These are phyloP conservation scores for Vollenhovia emeryi DNA, from an alignment of 1,140 invertebrate genomes.

Conservation along the genomic window DNA sequence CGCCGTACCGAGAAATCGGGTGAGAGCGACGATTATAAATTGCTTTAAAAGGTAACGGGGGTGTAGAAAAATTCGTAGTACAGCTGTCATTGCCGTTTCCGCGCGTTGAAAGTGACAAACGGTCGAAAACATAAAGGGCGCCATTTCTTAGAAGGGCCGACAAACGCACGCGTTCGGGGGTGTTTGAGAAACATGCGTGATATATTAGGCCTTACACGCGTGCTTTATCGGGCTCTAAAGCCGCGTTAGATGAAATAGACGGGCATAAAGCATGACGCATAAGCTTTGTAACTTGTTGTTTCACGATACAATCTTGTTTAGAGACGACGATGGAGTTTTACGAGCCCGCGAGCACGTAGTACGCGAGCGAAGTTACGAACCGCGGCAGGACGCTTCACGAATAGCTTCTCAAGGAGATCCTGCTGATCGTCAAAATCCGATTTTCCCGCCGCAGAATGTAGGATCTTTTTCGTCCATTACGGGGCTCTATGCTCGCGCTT, in stretches of 20 bases:
- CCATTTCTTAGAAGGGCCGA: constrained; percentile 30
- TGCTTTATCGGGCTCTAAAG: constrained; percentile 37
- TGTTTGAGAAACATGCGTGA: constrained; percentile 41
- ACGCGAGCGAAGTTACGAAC: not conserved
- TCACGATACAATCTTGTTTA: constrained; percentile 18
- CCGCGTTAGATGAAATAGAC: constrained; percentile 30
- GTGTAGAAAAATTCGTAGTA: not conserved
- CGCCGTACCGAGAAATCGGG: not conserved
- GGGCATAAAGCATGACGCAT: constrained; percentile 20
- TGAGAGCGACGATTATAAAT: constrained; percentile 4
- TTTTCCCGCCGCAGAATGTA: not conserved
- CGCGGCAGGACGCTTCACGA: constrained; percentile 6
- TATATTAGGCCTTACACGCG: constrained; percentile 46
- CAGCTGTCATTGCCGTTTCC: constrained; percentile 29
- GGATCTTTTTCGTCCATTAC: constrained; percentile 3
- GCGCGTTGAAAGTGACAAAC: constrained; percentile 27
- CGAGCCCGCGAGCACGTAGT: not conserved
- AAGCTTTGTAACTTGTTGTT: constrained; percentile 25
- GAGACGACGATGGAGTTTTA: constrained; percentile 4
- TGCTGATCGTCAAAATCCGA: not conserved
- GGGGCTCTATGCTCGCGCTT: too few relatives aligned
- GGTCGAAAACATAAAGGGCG: constrained; percentile 24
- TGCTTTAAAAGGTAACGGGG: not conserved
- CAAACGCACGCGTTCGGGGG: constrained; percentile 15
- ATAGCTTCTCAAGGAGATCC: not conserved